Evolutionary conservation across 2,888 invertebrate species (phyloP).

Genomic region (Phaonia tiefii): DNA sequence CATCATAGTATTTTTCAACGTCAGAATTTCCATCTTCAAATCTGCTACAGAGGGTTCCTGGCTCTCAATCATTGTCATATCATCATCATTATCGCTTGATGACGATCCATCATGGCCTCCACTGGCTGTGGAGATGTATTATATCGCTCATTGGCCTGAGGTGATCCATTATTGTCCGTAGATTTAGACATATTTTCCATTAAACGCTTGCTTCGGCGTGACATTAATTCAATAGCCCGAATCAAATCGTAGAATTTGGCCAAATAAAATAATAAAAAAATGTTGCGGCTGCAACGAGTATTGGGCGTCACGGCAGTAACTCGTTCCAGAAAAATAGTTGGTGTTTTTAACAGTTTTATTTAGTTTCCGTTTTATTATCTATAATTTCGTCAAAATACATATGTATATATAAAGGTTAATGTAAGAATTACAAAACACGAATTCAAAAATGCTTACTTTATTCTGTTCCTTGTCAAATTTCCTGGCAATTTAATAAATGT

Average conservation of each 20-base stretch:
- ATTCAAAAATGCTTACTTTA: too few relatives aligned
- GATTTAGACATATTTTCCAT: slow-evolving; percentile 16
- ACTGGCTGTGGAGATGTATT: too few relatives aligned
- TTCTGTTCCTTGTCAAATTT: too few relatives aligned
- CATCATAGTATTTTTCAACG: slow-evolving; percentile 18
- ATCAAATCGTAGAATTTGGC: neutral
- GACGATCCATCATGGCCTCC: neutral
- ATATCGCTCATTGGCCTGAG: neutral
- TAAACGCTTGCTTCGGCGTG: slow-evolving; percentile 26
- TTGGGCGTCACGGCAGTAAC: too few relatives aligned
- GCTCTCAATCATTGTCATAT: slow-evolving; percentile 25
- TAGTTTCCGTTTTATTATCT: too few relatives aligned
- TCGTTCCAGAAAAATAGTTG: too few relatives aligned
- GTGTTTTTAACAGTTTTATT: too few relatives aligned
- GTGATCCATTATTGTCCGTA: neutral
- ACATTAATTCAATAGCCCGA: slow-evolving; percentile 25
- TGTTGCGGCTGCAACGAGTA: slow-evolving; percentile 21
- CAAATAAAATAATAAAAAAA: too few relatives aligned
- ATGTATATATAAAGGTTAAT: too few relatives aligned
- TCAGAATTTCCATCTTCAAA: slow-evolving; percentile 23
- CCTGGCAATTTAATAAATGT: too few relatives aligned
- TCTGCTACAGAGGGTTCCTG: neutral
- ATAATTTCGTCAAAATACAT: too few relatives aligned
- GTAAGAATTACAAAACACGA: too few relatives aligned
- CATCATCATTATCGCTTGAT: slow-evolving; percentile 21